A percentile compares a stretch with the other conserved stretches of the same genome.
Conservation (phyloP, 2,888 invertebrate genomes). For the Creontiades dilutus region DNA sequence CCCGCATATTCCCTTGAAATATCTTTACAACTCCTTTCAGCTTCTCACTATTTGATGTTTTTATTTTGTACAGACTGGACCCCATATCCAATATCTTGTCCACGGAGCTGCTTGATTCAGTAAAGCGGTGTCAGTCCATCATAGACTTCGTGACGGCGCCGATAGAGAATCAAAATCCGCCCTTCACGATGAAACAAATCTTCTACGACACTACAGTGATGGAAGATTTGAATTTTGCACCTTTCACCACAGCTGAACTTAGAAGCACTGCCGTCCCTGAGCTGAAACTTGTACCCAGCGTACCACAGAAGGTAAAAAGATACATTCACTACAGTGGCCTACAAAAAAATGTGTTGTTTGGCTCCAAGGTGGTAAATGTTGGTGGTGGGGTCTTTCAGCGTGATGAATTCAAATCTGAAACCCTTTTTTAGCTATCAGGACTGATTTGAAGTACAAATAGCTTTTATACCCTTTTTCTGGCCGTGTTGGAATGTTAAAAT, state of each 20-base stretch:
- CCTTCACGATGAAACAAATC: not conserved
- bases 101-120: not conserved
- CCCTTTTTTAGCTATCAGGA: no score
- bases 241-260: not conserved
- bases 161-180: not conserved
- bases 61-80: constrained; percentile 15
- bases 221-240: constrained; percentile 60
- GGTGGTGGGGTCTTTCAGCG: no score
- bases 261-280: not conserved
- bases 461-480: no score
- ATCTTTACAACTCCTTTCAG: no score
- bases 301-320: no score
- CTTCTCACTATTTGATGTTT: no score
- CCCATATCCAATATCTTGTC: constrained; percentile 29
- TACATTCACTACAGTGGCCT: not conserved
- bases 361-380: no score
- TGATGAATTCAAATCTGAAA: no score
- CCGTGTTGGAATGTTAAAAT: no score
- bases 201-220: constrained; percentile 48
- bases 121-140: constrained; percentile 15
- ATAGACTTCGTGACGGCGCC: constrained; percentile 45
- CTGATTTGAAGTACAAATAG: no score
- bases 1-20: no score
- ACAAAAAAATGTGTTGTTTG: no score
- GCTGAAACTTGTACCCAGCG: constrained; percentile 36